Evolutionary conservation across 2,113 vertebrate genomes (phyloP).

Genomic region (Tachysurus fulvidraco): DNA sequence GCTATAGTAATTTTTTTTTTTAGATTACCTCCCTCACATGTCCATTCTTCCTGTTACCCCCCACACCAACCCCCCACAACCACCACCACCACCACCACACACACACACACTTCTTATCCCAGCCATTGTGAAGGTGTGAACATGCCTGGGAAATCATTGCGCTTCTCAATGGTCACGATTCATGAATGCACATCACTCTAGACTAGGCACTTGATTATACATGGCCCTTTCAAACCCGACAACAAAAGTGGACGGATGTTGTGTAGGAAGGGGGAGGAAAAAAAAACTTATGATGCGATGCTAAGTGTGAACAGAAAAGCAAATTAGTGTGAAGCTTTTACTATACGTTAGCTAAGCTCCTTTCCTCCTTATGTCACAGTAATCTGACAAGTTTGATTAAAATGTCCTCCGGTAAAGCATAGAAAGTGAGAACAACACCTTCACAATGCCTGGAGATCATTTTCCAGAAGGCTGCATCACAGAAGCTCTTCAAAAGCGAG

Average conservation of each 20-base stretch:
- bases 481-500: slow-evolving; percentile 13
- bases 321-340: slow-evolving; percentile 42
- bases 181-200: slow-evolving; percentile 6
- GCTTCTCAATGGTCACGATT: slow-evolving; percentile 17
- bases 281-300: slow-evolving; percentile 1
- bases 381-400: slow-evolving; percentile 46
- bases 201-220: slow-evolving; percentile 38
- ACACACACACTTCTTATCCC: neutral
- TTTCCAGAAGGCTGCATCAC: slow-evolving; percentile 42
- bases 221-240: neutral
- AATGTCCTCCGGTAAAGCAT: slow-evolving; percentile 35
- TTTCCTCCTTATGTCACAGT: slow-evolving; percentile 31
- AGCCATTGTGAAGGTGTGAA: slow-evolving; percentile 35
- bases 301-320: slow-evolving; percentile 35
- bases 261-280: neutral
- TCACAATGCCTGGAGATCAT: slow-evolving; percentile 42
- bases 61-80: too few relatives aligned
- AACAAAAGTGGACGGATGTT: neutral
- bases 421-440: slow-evolving; percentile 45
- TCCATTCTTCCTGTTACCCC: slow-evolving; percentile 19
- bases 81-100: too few relatives aligned
- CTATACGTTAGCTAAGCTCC: slow-evolving; percentile 43
- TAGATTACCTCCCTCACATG: slow-evolving; percentile 19
- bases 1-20: neutral
- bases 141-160: slow-evolving; percentile 36